A percentile compares a stretch with the other conserved stretches of the same genome.
phyloP scores from a whole-genome alignment of 2,797 vertebrate genomes.

The Anabacerthia variegaticeps region DNA sequence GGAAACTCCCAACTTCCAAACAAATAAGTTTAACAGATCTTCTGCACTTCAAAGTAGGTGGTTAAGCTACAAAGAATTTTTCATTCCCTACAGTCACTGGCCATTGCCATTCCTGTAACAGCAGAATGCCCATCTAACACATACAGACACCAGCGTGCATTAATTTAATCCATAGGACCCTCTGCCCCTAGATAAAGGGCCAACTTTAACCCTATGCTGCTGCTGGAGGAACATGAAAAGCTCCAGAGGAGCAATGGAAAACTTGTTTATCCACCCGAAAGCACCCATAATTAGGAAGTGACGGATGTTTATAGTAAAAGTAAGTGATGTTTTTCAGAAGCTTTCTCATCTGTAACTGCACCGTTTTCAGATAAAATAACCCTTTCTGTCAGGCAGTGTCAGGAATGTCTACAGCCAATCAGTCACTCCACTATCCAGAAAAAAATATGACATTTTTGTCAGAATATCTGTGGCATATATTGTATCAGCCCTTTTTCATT shows the following conservation, averaged over 20 bases:
- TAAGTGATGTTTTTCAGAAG: conserved; percentile 64
- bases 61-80: conserved; percentile 1
- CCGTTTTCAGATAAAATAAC: conserved; percentile 73
- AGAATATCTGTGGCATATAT: not conserved
- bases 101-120: not conserved
- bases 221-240: not conserved
- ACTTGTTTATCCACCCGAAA: conserved; percentile 46
- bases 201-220: not conserved
- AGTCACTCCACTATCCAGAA: conserved; percentile 39
- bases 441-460: conserved; percentile 29
- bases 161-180: conserved; percentile 27
- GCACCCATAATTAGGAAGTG: conserved; percentile 64
- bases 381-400: conserved; percentile 59
- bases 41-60: not conserved
- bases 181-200: not conserved
- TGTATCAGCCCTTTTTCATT: not conserved
- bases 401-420: conserved; percentile 59
- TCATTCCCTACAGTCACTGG: not conserved
- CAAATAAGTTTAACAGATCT: not conserved
- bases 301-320: conserved; percentile 59
- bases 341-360: conserved; percentile 66
- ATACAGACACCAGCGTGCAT: not conserved
- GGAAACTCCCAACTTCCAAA: not conserved
- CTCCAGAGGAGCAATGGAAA: not conserved
- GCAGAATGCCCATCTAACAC: not conserved